Evolutionary conservation across 1,140 invertebrate species (phyloP).

Genomic region (Nephotettix cincticeps): DNA sequence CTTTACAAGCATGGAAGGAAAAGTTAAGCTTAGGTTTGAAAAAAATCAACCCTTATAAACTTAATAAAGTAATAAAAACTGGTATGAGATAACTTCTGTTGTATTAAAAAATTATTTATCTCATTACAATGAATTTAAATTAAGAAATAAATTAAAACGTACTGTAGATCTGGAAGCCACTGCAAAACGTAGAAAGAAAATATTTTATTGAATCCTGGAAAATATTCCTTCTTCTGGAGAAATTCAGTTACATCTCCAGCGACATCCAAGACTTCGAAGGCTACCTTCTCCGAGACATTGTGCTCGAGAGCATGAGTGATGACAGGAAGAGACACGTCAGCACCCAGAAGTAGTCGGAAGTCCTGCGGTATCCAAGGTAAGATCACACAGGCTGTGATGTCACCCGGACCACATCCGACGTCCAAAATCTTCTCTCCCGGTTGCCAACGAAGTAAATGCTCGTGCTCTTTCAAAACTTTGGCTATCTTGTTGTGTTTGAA

Average conservation of each 20-base stretch:
- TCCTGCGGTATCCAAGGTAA: neutral
- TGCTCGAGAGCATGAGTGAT: neutral
- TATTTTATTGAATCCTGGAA: neutral
- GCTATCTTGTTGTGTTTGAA: neutral
- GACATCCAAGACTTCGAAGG: neutral
- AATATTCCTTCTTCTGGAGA: neutral
- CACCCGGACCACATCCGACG: conserved; percentile 8
- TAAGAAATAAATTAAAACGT: too few species aligned
- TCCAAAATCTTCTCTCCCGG: conserved; percentile 9
- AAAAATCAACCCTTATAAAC: too few species aligned
- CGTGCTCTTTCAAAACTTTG: neutral
- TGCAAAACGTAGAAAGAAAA: conserved; percentile 5
- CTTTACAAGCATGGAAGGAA: too few species aligned
- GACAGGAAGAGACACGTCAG: neutral
- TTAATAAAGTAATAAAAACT: too few species aligned
- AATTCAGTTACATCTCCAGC: neutral
- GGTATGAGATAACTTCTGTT: too few species aligned
- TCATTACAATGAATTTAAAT: too few species aligned
- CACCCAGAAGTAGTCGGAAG: neutral
- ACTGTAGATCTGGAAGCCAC: conserved; percentile 1
- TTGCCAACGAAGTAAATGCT: neutral
- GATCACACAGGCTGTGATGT: neutral
- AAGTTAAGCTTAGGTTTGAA: too few species aligned
- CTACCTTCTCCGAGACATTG: neutral
- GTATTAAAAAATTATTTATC: too few species aligned